Percentiles rank a stretch among this genome's conserved stretches.
Evolutionary conservation across 2,888 invertebrate genomes (phyloP).

Genomic region (Drosophila dives): DNA sequence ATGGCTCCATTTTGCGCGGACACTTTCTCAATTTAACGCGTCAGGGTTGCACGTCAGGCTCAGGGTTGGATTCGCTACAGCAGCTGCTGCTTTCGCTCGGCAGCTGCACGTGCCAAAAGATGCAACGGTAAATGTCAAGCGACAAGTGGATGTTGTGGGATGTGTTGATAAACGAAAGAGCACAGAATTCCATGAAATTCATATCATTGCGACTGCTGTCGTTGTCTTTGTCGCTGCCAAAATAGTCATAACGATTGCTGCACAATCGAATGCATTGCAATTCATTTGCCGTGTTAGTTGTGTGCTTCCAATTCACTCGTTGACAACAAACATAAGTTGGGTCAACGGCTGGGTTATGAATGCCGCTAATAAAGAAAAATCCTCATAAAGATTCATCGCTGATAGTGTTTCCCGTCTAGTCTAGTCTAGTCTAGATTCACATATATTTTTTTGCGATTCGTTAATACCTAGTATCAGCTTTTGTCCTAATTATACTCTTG

Average conservation of each 20-base stretch:
- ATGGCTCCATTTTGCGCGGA: slow-evolving; percentile 28
- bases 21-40: slow-evolving; percentile 50
- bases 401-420: slow-evolving; percentile 5
- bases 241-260: slow-evolving; percentile 19
- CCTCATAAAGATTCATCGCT: slow-evolving; percentile 18
- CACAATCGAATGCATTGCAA: slow-evolving; percentile 15
- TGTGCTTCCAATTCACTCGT: slow-evolving; percentile 24
- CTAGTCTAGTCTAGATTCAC: not conserved
- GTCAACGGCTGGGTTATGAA: slow-evolving; percentile 50
- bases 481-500: not conserved
- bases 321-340: slow-evolving; percentile 23
- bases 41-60: slow-evolving; percentile 32
- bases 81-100: slow-evolving; percentile 41
- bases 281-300: slow-evolving; percentile 17
- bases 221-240: slow-evolving; percentile 11
- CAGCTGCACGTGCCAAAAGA: slow-evolving; percentile 49
- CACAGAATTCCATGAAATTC: slow-evolving; percentile 59
- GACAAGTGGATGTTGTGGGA: slow-evolving; percentile 35
- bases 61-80: slow-evolving; percentile 15
- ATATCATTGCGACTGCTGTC: slow-evolving; percentile 33
- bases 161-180: slow-evolving; percentile 46
- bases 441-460: not conserved
- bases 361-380: slow-evolving; percentile 3
- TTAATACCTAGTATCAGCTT: not conserved
- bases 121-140: slow-evolving; percentile 1